Conservation (phyloP, 2,113 vertebrate genomes). For the Phaethon lepturus region DNA sequence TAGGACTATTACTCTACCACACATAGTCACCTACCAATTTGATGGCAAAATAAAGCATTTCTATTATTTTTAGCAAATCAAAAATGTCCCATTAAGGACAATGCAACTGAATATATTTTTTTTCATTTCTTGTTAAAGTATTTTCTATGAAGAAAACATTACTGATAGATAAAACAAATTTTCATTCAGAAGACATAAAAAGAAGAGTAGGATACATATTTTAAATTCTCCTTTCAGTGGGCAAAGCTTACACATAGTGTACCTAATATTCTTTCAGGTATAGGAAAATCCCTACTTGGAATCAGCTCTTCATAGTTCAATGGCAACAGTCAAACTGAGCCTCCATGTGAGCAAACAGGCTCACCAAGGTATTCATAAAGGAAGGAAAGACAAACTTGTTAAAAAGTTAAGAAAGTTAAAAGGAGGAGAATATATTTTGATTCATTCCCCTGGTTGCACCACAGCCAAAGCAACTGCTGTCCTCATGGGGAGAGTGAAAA, state of each 20-base stretch:
- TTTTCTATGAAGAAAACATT: background rate
- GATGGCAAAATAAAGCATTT: background rate
- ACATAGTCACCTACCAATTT: background rate
- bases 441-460: background rate
- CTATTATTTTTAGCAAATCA: background rate
- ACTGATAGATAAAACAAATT: background rate
- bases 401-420: background rate
- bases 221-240: background rate
- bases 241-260: background rate
- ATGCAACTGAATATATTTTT: background rate
- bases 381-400: background rate
- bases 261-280: background rate
- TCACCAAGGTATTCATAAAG: background rate
- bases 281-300: background rate
- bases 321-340: background rate
- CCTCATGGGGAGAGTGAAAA: constrained; percentile 14
- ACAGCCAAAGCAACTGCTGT: constrained; percentile 31
- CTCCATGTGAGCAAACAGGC: background rate
- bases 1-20: background rate
- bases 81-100: background rate
- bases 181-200: background rate
- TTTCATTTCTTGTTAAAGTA: background rate
- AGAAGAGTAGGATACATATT: background rate
- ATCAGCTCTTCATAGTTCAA: background rate
- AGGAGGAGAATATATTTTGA: background rate